phyloP scores from a whole-genome alignment of 1,140 invertebrate species.

The Papilio xuthus region DNA sequence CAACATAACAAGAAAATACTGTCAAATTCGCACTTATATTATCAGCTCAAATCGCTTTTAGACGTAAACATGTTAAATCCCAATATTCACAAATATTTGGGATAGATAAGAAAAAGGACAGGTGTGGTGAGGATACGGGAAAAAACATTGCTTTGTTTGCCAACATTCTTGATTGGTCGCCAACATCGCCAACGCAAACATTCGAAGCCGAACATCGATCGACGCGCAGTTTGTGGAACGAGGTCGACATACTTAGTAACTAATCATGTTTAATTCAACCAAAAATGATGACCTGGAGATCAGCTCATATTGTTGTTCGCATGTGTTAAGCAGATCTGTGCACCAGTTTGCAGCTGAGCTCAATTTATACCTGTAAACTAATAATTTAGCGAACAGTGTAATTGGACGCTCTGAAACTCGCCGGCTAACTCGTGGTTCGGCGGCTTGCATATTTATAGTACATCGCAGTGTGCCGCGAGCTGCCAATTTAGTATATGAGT shows the following conservation, averaged over 20 bases:
- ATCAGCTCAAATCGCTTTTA: not conserved
- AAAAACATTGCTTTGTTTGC: not conserved
- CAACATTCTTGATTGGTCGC: conserved; percentile 51
- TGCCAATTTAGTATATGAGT: no score
- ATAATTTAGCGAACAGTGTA: no score
- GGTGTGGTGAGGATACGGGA: not conserved
- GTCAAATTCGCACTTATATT: not conserved
- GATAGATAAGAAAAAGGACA: not conserved
- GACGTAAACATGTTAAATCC: not conserved
- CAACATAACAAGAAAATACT: not conserved
- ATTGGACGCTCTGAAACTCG: no score
- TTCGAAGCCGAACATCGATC: conserved; percentile 61
- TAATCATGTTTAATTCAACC: no score
- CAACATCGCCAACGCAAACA: conserved; percentile 56
- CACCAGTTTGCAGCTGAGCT: no score
- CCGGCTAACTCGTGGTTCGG: no score
- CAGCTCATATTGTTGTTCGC: no score
- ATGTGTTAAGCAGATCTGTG: no score
- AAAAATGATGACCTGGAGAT: no score
- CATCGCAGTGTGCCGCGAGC: no score
- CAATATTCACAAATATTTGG: not conserved
- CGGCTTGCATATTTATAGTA: no score
- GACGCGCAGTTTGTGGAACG: conserved; percentile 62
- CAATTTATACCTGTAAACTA: no score
- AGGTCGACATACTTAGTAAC: conserved; percentile 58